phyloP scores from a whole-genome alignment of 2,888 invertebrate genomes.

The Diaperis boleti region DNA sequence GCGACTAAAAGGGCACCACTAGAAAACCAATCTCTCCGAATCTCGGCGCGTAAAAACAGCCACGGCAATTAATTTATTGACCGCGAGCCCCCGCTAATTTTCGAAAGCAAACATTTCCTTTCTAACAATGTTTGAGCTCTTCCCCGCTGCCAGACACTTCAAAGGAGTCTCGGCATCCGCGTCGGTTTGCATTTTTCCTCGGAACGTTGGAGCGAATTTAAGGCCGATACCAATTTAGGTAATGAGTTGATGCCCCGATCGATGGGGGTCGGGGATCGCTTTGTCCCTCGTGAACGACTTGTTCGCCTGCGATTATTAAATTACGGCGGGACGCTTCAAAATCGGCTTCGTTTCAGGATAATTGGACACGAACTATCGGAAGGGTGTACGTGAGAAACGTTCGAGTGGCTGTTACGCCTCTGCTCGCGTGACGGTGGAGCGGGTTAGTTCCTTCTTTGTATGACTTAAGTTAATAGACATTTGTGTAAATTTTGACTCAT shows the following conservation, averaged over 20 bases:
- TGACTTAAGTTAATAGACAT: no score
- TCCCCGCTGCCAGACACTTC: slow-evolving; percentile 17
- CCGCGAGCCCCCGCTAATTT: slow-evolving; percentile 24
- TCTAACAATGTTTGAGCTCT: slow-evolving; percentile 33
- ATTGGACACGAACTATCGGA: slow-evolving; percentile 48
- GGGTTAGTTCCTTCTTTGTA: no score
- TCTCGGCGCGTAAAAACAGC: slow-evolving; percentile 6
- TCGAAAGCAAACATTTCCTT: slow-evolving; percentile 24
- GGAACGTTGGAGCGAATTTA: slow-evolving; percentile 37
- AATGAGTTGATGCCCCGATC: slow-evolving; percentile 50
- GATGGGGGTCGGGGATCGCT: slow-evolving; percentile 27
- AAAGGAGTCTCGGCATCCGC: slow-evolving; percentile 11
- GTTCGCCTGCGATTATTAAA: slow-evolving; percentile 49
- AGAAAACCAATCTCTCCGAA: neutral
- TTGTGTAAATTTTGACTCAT: no score
- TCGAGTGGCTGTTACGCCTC: neutral
- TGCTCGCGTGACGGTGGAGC: neutral
- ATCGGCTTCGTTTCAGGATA: slow-evolving; percentile 48
- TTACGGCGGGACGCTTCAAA: slow-evolving; percentile 45
- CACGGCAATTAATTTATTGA: slow-evolving; percentile 26
- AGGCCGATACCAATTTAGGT: slow-evolving; percentile 53
- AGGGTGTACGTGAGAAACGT: slow-evolving; percentile 15
- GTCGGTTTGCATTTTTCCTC: slow-evolving; percentile 27
- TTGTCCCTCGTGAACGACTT: slow-evolving; percentile 41
- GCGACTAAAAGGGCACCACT: neutral